Evolutionary conservation across 2,113 vertebrate species (phyloP).

Genomic region (Hippopotamus amphibius): DNA sequence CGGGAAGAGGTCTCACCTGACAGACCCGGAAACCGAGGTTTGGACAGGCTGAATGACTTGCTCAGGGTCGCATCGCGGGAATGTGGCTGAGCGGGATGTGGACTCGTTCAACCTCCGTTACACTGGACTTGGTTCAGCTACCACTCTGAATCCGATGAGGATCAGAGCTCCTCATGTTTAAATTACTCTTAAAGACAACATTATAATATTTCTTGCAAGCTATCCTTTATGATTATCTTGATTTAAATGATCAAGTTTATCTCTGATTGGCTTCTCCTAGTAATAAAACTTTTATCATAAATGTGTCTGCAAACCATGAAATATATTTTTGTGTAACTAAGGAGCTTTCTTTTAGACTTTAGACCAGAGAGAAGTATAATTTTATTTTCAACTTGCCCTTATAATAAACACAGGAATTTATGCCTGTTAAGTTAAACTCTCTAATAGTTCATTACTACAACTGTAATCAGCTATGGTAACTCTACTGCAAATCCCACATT

Average conservation of each 20-base stretch:
- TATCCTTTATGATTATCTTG: not conserved
- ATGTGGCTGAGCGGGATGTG: not conserved
- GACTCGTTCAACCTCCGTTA: not conserved
- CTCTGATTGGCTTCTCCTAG: not conserved
- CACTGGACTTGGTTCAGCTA: not conserved
- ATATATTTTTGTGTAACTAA: slow-evolving; percentile 35
- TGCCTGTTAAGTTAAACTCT: not conserved
- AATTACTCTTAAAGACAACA: not conserved
- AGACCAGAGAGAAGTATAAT: not conserved
- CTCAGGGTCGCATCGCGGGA: not conserved
- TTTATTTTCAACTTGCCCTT: slow-evolving; percentile 8
- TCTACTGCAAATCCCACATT: not conserved
- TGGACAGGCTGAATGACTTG: not conserved
- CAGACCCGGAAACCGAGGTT: not conserved
- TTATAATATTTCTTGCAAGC: not conserved
- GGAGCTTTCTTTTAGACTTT: not conserved
- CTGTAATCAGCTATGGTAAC: not conserved
- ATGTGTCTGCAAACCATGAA: not conserved
- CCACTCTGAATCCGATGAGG: not conserved
- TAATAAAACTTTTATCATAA: not conserved
- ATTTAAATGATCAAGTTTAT: not conserved
- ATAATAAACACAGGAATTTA: not conserved
- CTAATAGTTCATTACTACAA: not conserved
- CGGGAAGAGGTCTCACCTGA: not conserved
- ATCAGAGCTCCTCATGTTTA: not conserved